These are phyloP conservation scores for Aselliscus stoliczkanus DNA, from an alignment of 2,797 vertebrate genomes.

Conservation along the genomic window DNA sequence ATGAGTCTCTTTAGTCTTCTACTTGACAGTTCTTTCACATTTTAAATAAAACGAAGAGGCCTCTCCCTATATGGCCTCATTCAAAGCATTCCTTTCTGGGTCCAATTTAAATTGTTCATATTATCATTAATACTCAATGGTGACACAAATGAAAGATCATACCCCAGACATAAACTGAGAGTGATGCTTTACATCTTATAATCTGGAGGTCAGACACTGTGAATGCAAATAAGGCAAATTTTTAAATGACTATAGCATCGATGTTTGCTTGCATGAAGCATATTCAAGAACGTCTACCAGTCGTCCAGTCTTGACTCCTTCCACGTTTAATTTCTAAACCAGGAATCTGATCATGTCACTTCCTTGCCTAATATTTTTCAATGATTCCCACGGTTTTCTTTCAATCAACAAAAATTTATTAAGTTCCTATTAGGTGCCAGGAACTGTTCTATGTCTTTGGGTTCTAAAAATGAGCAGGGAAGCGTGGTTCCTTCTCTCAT, in stretches of 20 bases:
- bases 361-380: not conserved
- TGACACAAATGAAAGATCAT: not conserved
- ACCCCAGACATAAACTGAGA: not conserved
- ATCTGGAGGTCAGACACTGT: not conserved
- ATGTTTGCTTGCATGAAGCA: not conserved
- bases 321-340: not conserved
- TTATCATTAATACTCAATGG: not conserved
- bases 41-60: not conserved
- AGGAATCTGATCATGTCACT: not conserved
- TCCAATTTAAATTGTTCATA: constrained; percentile 15
- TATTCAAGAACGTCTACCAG: not conserved
- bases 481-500: not conserved
- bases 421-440: not conserved
- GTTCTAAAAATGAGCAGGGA: not conserved
- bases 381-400: not conserved
- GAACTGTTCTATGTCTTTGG: not conserved
- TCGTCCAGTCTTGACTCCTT: not conserved
- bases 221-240: not conserved
- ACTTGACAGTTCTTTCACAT: not conserved
- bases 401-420: not conserved
- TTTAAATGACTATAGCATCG: not conserved
- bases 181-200: not conserved
- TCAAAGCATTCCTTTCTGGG: not conserved
- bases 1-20: not conserved
- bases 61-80: not conserved